Base-by-base conservation (phyloP, 2,888 invertebrate species). In the Trichopria drosophilae region DNA sequence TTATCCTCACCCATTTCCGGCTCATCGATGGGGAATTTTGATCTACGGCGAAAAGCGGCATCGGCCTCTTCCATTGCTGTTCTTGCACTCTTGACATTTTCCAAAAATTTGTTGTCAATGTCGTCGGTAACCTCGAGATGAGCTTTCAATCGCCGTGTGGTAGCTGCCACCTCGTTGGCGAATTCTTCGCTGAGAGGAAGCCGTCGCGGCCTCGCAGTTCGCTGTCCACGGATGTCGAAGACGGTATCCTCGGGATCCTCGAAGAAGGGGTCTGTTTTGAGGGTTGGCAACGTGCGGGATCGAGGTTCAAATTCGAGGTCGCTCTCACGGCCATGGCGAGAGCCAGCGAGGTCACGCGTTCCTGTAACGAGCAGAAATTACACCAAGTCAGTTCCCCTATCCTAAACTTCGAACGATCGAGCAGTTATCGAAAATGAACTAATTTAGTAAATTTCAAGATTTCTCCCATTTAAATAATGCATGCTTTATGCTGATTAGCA, bases 151-250 rank as follows among this genome's bases (percentile, higher is more conserved):
- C 79, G 79, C 68, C 73, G 78, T 64, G 75, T 76, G 66, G 76
- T 71, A n/a, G 73, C 63, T 12, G 68, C 60, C 15, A 81, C 71
- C 44, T 79, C 79, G 57, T 74, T 77, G 44, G 79, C 79, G 56
- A 77, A 71, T 52, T 75, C 69, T 10, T 78, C 76, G 43, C 76
- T 62, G 36, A 76, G 65, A 22, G 61, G 60, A 13, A 53, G 45
- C 6, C 56, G 57, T 3, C 58, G 61, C 4, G 58, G 51, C 77
- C 78, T 42, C 78, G 81, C 65, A 13, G 67, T 70, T 5, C 71
- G 67, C 51, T 72, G 71, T 2, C 74, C 83, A 62, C 85, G 82
- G 23, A 83, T 82, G 75, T 87, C 86, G 73, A 84, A 85, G 37
- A 84, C 73, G 51, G 78, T 71, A 28, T 83, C 81, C 60, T 84